A percentile compares a stretch with the other conserved stretches of the same genome.
phyloP scores from a whole-genome alignment of 1,140 invertebrate genomes.

The Tetraneura akinire region DNA sequence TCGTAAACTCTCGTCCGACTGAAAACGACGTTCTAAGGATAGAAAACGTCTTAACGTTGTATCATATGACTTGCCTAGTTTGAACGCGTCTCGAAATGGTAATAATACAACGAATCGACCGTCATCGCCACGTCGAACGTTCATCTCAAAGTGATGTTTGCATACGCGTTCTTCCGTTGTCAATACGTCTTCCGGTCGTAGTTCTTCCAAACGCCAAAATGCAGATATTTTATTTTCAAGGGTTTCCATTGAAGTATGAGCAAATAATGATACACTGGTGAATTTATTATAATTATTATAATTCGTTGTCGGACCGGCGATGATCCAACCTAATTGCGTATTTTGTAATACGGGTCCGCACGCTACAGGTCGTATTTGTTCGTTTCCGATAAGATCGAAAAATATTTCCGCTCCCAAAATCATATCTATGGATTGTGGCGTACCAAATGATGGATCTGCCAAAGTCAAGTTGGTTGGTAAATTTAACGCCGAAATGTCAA shows the following conservation, averaged over 20 bases:
- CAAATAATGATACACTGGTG: neutral
- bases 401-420: slow-evolving; percentile 5
- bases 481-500: neutral
- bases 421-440: neutral
- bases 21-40: neutral
- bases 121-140: neutral
- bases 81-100: neutral
- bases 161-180: neutral
- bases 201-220: neutral
- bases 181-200: neutral
- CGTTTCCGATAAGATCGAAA: neutral
- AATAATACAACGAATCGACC: slow-evolving; percentile 9
- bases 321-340: neutral
- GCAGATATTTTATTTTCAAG: neutral
- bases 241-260: neutral
- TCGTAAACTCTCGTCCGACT: neutral
- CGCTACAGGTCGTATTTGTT: neutral
- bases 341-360: neutral
- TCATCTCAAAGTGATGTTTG: neutral
- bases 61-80: neutral
- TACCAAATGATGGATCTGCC: neutral
- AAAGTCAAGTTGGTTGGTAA: neutral
- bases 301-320: neutral
- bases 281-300: neutral
- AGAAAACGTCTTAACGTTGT: neutral